A percentile compares a stretch with the other conserved stretches of the same genome.
These are phyloP conservation scores for Uria lomvia DNA, from an alignment of 2,113 vertebrate genomes.

Conservation along the genomic window DNA sequence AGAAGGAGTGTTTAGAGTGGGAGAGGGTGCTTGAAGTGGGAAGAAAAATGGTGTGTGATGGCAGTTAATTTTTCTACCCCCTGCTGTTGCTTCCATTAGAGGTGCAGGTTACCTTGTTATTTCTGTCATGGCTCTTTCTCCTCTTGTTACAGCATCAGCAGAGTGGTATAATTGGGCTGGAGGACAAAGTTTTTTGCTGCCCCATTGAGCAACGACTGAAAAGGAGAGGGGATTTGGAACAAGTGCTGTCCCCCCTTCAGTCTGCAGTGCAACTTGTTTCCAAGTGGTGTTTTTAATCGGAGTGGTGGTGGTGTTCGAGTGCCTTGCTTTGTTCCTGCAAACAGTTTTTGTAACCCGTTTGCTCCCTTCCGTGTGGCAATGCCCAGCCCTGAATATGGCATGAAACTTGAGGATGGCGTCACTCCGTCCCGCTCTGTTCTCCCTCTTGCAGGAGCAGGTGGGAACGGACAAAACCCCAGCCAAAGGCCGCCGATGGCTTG, in stretches of 20 bases:
- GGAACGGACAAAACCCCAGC: conserved; percentile 30
- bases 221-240: conserved; percentile 17
- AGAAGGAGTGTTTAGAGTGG: neutral
- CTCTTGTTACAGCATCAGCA: conserved; percentile 28
- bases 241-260: conserved; percentile 17
- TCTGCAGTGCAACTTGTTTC: conserved; percentile 6
- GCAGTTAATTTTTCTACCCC: conserved; percentile 16
- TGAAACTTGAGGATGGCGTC: neutral
- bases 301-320: neutral
- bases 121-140: neutral
- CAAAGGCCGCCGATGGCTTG: neutral
- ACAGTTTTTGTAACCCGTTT: conserved; percentile 27
- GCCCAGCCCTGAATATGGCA: neutral
- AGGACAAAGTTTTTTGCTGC: conserved; percentile 10
- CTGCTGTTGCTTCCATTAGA: neutral
- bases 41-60: neutral
- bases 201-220: neutral
- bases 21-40: neutral
- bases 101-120: conserved; percentile 16
- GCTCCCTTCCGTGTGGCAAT: neutral
- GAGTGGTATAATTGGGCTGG: conserved; percentile 27
- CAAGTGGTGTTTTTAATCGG: conserved; percentile 22
- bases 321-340: conserved; percentile 20
- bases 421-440: neutral
- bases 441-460: conserved; percentile 34